These are phyloP conservation scores for Xanthia togata DNA, from an alignment of 2,888 invertebrate species.

Conservation along the genomic window DNA sequence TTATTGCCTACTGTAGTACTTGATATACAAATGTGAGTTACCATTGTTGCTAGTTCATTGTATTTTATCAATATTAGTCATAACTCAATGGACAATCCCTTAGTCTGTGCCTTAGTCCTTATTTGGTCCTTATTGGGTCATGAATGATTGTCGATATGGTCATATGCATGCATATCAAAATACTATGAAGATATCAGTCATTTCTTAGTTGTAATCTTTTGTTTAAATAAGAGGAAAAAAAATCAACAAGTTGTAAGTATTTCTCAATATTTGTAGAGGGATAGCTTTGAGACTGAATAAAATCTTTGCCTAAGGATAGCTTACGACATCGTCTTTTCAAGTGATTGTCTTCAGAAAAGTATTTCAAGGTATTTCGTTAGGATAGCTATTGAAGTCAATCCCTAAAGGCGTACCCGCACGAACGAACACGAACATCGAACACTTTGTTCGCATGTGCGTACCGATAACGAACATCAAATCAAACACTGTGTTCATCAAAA, in stretches of 20 bases:
- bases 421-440: too few species aligned
- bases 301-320: constrained; percentile 6
- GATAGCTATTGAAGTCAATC: neutral
- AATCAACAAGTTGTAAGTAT: neutral
- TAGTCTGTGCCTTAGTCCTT: constrained; percentile 27
- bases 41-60: constrained; percentile 34
- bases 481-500: too few species aligned
- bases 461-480: too few species aligned
- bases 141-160: constrained; percentile 26
- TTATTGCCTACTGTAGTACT: constrained; percentile 14
- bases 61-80: constrained; percentile 43
- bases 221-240: constrained; percentile 26
- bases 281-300: constrained; percentile 5
- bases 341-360: too few species aligned
- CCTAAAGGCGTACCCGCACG: too few species aligned
- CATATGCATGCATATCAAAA: neutral
- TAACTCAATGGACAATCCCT: constrained; percentile 43
- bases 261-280: constrained; percentile 11
- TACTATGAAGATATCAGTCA: constrained; percentile 14
- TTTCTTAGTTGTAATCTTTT: constrained; percentile 30
- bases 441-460: too few species aligned
- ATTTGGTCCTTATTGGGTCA: constrained; percentile 32
- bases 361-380: neutral
- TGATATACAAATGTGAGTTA: constrained; percentile 17
- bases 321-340: neutral